Percentiles rank a stretch among this genome's conserved stretches.
Conservation (phyloP, 2,888 invertebrate genomes). For the Aethes cnicana region DNA sequence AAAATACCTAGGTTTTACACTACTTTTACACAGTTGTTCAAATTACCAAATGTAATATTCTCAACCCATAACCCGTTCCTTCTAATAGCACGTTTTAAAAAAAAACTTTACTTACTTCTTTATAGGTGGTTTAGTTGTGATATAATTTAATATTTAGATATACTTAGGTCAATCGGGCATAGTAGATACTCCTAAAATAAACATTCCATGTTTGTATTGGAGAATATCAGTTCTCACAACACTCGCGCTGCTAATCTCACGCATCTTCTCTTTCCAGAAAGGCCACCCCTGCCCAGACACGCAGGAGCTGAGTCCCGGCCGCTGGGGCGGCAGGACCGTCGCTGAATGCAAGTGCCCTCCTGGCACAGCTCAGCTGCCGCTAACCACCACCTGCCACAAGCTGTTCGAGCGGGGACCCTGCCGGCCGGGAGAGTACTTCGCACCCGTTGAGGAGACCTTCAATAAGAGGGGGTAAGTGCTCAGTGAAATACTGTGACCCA, state of each 20-base stretch:
- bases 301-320: slow-evolving; percentile 89
- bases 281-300: slow-evolving; percentile 92
- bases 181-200: too few relatives aligned
- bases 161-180: too few relatives aligned
- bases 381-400: slow-evolving; percentile 87
- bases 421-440: slow-evolving; percentile 87
- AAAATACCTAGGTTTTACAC: too few relatives aligned
- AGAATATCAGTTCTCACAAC: background rate
- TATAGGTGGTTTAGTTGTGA: too few relatives aligned
- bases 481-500: too few relatives aligned
- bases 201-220: background rate
- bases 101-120: too few relatives aligned
- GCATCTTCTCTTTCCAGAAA: slow-evolving; percentile 59
- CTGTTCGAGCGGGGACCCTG: slow-evolving; percentile 90
- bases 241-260: background rate
- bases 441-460: slow-evolving; percentile 83
- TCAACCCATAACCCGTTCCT: too few relatives aligned
- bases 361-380: slow-evolving; percentile 87
- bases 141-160: too few relatives aligned
- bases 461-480: slow-evolving; percentile 81
- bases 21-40: too few relatives aligned
- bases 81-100: too few relatives aligned
- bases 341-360: slow-evolving; percentile 93
- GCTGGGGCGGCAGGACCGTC: slow-evolving; percentile 79
- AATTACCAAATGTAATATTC: too few relatives aligned